Base-by-base conservation (phyloP, 37 sponge, comb jelly and placozoan species). In the Ianthella basta region DNA sequence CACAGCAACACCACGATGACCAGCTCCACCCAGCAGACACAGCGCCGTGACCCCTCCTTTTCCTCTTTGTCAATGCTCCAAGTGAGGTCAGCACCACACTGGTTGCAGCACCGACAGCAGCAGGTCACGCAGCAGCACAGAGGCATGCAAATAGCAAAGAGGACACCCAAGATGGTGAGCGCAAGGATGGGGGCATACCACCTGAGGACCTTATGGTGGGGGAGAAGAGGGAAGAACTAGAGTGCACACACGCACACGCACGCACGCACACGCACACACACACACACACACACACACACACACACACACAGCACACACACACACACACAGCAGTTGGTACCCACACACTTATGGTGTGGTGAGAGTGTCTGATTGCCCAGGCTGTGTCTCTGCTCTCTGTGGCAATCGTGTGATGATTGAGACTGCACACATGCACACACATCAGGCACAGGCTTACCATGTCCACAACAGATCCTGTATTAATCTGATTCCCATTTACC, bases 71-170 rank as follows among this genome's bases (percentile, higher is more conserved):
- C 78, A 40, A 75, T 24, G 44, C 41, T 36, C 14, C 14, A 75
- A 1, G 44, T 61, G 24, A 85, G 84, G 15, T 72, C 68, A 18
- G 88, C 94, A 27, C 94, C 94, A 83, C 94, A 93, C 15, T 82
- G 57, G 4, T 90, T 90, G 77, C 94, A 93, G 72, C 84, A 85
- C 2, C 94, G 94, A 82, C 94, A 93, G 64, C 90, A 93, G 60
- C 88, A 90, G 53, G 38, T 44, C 4, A 69, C 34, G 79, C 89
- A 87, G 54, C 82, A 82, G 21, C 68, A 35, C 6, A 87, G 82
- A 21, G 59, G 61, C 18, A 91, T 55, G 37, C 53, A 44, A 13
- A 91, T 21, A 30, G 87, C 83, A 33, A 93, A 30, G 30, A 87
- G 27, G 23, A 44, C 70, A 5, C 94, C 94, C n/a, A 93, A 27